Conservation (phyloP, 2,113 vertebrate genomes). For the Orycteropus afer region DNA sequence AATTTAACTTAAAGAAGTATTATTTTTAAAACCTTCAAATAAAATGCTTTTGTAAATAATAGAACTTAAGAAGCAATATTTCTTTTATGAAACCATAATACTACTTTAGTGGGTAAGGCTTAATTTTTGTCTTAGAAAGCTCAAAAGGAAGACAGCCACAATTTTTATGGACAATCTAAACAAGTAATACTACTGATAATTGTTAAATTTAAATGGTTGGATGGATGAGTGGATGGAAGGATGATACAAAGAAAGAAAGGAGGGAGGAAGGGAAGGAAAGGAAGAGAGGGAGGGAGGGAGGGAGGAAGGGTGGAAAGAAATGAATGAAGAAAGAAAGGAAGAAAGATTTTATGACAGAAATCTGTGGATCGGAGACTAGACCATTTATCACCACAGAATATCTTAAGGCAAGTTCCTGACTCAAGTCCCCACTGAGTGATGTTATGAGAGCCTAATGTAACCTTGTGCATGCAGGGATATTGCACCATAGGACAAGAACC, state of each 20-base stretch:
- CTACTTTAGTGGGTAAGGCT: not conserved
- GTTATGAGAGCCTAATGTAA: not conserved
- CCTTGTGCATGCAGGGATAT: too few species aligned
- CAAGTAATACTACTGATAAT: not conserved
- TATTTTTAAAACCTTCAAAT: conserved; percentile 37
- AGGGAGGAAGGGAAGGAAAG: not conserved
- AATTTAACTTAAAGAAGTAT: not conserved
- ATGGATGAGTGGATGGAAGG: too few species aligned
- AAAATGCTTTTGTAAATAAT: not conserved
- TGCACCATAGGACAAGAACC: not conserved
- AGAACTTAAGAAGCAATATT: conserved; percentile 11
- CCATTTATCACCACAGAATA: not conserved
- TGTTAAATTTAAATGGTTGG: not conserved
- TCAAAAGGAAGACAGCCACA: conserved; percentile 3
- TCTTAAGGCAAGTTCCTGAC: not conserved
- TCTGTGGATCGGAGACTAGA: not conserved
- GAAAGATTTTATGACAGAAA: not conserved
- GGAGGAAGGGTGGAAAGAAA: too few species aligned
- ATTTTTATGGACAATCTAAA: not conserved
- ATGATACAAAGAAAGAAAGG: too few species aligned
- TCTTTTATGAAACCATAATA: conserved; percentile 17
- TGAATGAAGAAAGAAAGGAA: too few species aligned
- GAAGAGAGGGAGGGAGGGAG: not conserved
- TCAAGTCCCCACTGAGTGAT: fast-evolving
- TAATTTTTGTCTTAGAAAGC: not conserved